phyloP scores from a whole-genome alignment of 2,797 vertebrate species.

The Enteromius anoplus region DNA sequence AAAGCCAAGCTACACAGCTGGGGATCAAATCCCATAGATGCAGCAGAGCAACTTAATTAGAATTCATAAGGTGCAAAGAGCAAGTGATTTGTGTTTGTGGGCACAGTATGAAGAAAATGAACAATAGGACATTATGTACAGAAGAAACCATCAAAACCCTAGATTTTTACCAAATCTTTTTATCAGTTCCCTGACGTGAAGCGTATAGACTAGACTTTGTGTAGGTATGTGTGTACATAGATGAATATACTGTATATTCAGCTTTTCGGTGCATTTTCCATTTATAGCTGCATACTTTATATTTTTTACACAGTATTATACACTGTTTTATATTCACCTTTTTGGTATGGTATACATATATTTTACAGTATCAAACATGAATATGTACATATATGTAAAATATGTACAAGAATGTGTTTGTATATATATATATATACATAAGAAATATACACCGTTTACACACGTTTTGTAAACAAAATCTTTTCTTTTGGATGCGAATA shows the following conservation, averaged over 20 bases:
- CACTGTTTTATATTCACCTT: background rate
- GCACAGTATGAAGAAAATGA: slow-evolving; percentile 42
- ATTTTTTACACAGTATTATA: background rate
- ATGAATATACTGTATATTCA: background rate
- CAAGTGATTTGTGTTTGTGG: slow-evolving; percentile 52
- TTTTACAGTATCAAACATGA: background rate
- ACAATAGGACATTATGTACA: slow-evolving; percentile 41
- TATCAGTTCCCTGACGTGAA: background rate
- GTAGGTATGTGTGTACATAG: background rate
- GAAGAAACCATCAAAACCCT: background rate
- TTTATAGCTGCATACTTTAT: background rate
- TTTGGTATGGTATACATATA: background rate
- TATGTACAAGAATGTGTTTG: too few relatives aligned
- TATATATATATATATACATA: too few relatives aligned
- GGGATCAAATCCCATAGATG: slow-evolving; percentile 66
- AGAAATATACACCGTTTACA: too few relatives aligned
- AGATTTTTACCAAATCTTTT: background rate
- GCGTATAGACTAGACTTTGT: background rate
- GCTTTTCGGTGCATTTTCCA: background rate
- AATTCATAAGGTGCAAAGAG: slow-evolving; percentile 60
- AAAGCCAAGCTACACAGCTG: slow-evolving; percentile 73
- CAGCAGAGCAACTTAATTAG: slow-evolving; percentile 63
- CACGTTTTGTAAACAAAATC: too few relatives aligned
- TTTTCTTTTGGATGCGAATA: too few relatives aligned
- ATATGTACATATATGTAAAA: background rate